These are phyloP conservation scores for Sphenodon punctatus DNA, from an alignment of 2,797 vertebrate species.

Conservation along the genomic window DNA sequence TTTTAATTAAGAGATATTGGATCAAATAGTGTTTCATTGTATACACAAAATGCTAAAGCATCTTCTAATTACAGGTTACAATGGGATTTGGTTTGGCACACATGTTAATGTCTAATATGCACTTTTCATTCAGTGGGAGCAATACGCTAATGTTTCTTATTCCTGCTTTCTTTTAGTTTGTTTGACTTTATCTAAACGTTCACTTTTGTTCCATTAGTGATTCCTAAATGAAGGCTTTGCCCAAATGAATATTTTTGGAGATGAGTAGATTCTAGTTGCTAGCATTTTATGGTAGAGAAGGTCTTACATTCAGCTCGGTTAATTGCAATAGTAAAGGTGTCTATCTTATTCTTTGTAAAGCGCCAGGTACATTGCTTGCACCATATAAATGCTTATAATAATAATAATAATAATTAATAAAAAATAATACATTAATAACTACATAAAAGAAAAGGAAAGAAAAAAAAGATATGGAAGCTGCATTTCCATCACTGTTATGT, in stretches of 20 bases:
- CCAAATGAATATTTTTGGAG: slow-evolving; percentile 31
- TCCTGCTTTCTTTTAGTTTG: slow-evolving; percentile 8
- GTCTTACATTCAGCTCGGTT: neutral
- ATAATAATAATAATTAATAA: no score
- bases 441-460: no score
- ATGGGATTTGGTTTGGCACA: slow-evolving; percentile 16
- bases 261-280: slow-evolving; percentile 6
- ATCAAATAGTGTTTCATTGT: slow-evolving; percentile 46
- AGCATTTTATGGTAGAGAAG: neutral
- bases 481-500: no score
- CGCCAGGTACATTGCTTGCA: no score
- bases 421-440: no score
- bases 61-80: slow-evolving; percentile 39
- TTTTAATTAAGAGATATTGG: slow-evolving; percentile 63
- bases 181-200: neutral
- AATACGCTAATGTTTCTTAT: slow-evolving; percentile 10
- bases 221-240: neutral
- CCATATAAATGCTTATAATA: no score
- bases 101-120: slow-evolving; percentile 20
- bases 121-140: slow-evolving; percentile 16
- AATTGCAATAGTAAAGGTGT: neutral
- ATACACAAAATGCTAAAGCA: slow-evolving; percentile 29
- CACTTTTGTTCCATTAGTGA: neutral
- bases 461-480: no score
- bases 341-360: no score